These are phyloP conservation scores for Bambusicola thoracicus DNA, from an alignment of 2,113 vertebrate species.

Conservation along the genomic window DNA sequence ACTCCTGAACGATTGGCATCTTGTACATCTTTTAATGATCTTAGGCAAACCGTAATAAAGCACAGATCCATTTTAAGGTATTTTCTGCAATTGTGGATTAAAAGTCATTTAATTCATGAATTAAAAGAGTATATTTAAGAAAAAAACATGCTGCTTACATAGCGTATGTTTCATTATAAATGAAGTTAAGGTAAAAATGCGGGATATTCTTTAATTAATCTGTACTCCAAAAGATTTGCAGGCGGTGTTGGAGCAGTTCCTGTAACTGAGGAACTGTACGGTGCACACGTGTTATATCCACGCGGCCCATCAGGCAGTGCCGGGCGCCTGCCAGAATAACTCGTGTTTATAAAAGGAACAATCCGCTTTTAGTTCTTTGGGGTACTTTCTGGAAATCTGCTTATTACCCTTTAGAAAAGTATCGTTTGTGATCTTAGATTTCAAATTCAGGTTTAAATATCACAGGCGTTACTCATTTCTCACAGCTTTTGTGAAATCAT, in stretches of 20 bases:
- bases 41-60: neutral
- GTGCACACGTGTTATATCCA: neutral
- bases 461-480: slow-evolving; percentile 41
- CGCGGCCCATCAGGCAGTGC: neutral
- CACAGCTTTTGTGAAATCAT: slow-evolving; percentile 59
- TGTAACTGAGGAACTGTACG: slow-evolving; percentile 30
- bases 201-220: slow-evolving; percentile 24
- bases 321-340: neutral
- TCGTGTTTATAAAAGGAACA: slow-evolving; percentile 39
- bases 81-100: neutral
- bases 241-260: slow-evolving; percentile 41
- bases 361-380: slow-evolving; percentile 47
- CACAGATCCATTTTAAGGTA: neutral
- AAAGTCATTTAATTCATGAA: neutral
- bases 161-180: neutral
- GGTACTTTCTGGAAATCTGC: slow-evolving; percentile 59
- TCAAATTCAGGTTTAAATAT: slow-evolving; percentile 68
- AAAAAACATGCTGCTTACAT: neutral
- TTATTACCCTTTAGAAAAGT: slow-evolving; percentile 32
- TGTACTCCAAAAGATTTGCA: slow-evolving; percentile 27
- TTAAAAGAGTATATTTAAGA: neutral
- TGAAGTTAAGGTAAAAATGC: neutral
- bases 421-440: slow-evolving; percentile 44
- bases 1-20: neutral
- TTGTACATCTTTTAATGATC: neutral